phyloP scores from a whole-genome alignment of 2,888 invertebrate genomes.

The Melolontha melolontha region DNA sequence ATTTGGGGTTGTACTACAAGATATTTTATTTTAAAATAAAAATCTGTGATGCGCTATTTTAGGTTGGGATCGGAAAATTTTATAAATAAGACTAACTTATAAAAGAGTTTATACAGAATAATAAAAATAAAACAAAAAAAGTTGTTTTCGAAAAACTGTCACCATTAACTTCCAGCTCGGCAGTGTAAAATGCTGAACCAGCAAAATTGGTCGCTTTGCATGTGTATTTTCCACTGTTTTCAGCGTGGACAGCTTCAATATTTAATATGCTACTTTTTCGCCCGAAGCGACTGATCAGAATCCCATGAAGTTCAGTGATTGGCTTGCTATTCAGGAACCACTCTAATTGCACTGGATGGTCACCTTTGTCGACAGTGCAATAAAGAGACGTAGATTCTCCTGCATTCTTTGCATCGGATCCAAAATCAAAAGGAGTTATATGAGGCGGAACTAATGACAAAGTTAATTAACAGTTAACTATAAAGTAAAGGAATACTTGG shows the following conservation, averaged over 20 bases:
- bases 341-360: slow-evolving; percentile 76
- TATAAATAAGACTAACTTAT: neutral
- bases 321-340: slow-evolving; percentile 80
- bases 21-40: too few relatives aligned
- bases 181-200: slow-evolving; percentile 73
- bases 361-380: slow-evolving; percentile 80
- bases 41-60: too few relatives aligned
- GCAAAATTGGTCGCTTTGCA: slow-evolving; percentile 77
- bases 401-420: slow-evolving; percentile 70
- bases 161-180: slow-evolving; percentile 77
- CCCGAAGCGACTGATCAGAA: slow-evolving; percentile 66
- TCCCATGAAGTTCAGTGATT: slow-evolving; percentile 70
- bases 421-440: slow-evolving; percentile 71
- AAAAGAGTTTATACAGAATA: neutral
- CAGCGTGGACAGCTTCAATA: slow-evolving; percentile 73
- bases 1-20: slow-evolving; percentile 75
- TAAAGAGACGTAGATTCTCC: slow-evolving; percentile 77
- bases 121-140: neutral
- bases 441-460: slow-evolving; percentile 65
- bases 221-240: slow-evolving; percentile 79
- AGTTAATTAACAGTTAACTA: slow-evolving; percentile 21
- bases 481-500: neutral
- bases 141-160: slow-evolving; percentile 59
- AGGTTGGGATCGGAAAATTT: neutral
- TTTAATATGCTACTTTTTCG: slow-evolving; percentile 69